Evolutionary conservation across 2,888 invertebrate species (phyloP).

Genomic region (Melitaea athalia): DNA sequence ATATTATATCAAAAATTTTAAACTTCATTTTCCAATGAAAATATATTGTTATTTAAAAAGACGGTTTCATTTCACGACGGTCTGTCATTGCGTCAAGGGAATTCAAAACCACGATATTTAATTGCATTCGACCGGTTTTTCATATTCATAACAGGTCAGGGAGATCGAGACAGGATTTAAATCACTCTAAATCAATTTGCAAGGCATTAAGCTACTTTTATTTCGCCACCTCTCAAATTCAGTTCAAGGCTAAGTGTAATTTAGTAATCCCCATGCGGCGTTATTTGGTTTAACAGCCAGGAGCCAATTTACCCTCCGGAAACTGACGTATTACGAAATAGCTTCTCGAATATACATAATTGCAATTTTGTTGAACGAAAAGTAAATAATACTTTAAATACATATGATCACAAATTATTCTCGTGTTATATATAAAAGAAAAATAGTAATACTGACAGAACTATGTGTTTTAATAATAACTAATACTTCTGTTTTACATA

Average conservation of each 20-base stretch:
- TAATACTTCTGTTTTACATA: no score
- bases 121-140: constrained; percentile 3
- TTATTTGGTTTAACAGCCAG: constrained; percentile 69
- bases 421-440: no score
- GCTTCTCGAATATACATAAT: neutral
- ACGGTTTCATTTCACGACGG: neutral
- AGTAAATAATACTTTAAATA: neutral
- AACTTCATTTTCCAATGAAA: neutral
- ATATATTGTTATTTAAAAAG: neutral
- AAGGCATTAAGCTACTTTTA: constrained; percentile 28
- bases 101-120: neutral
- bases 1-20: neutral
- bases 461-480: no score
- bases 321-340: constrained; percentile 38
- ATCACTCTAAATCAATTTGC: constrained; percentile 17
- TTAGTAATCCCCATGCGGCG: constrained; percentile 66
- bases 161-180: neutral
- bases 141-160: constrained; percentile 1
- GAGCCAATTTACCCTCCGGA: constrained; percentile 60
- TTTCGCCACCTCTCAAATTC: constrained; percentile 47
- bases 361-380: neutral
- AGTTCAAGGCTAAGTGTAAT: constrained; percentile 61
- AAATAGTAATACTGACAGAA: no score
- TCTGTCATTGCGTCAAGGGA: neutral
- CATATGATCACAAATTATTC: no score